These are phyloP conservation scores for Catharus minimus DNA, from an alignment of 2,113 vertebrate genomes.

Conservation along the genomic window DNA sequence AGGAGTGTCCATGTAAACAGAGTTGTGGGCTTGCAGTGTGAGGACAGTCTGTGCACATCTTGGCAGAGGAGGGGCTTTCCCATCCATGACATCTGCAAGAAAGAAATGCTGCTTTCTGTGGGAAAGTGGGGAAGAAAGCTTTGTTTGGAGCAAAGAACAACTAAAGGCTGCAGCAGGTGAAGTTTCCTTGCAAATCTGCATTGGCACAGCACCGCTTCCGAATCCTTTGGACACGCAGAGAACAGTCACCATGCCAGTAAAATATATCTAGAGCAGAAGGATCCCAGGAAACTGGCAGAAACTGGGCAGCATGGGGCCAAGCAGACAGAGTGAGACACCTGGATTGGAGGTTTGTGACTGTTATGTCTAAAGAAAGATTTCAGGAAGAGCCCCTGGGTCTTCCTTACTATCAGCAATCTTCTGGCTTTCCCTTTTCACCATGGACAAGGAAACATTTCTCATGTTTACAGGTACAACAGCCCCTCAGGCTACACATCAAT, in stretches of 20 bases:
- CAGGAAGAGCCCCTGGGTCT: neutral
- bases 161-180: neutral
- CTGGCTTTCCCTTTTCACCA: neutral
- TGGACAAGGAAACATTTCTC: neutral
- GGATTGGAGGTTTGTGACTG: neutral
- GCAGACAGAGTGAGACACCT: neutral
- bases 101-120: neutral
- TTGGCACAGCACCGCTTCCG: neutral
- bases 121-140: neutral
- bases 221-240: neutral
- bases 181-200: neutral
- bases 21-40: neutral
- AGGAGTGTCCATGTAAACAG: neutral
- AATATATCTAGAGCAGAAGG: neutral
- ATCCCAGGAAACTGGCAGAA: neutral
- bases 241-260: neutral
- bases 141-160: neutral
- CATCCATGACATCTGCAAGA: neutral
- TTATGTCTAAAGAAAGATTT: neutral
- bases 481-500: neutral
- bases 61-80: neutral
- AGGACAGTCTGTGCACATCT: neutral
- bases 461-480: neutral
- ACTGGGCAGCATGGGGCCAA: rapidly evolving
- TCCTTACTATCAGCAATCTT: neutral